These are phyloP conservation scores for Glyptemys insculpta DNA, from an alignment of 2,797 vertebrate genomes.

Conservation along the genomic window DNA sequence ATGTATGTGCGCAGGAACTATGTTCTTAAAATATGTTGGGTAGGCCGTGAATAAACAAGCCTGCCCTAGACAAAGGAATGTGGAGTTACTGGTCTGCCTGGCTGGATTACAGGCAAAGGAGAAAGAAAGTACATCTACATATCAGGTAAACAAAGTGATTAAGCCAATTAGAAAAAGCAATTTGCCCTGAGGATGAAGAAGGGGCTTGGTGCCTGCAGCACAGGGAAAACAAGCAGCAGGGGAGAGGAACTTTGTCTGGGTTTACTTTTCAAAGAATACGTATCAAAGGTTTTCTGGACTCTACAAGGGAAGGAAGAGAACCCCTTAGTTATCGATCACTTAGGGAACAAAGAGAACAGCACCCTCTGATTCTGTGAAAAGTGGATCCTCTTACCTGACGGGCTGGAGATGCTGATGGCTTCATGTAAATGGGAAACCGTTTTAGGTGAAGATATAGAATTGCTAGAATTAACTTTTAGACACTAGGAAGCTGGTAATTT, in stretches of 20 bases:
- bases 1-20: background rate
- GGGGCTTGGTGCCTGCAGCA: background rate
- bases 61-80: background rate
- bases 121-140: background rate
- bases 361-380: background rate
- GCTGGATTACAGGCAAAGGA: background rate
- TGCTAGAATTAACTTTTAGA: background rate
- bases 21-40: background rate
- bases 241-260: background rate
- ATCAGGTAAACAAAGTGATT: background rate
- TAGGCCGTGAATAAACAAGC: background rate
- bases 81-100: background rate
- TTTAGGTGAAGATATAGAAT: background rate
- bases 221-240: background rate
- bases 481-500: background rate
- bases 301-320: background rate
- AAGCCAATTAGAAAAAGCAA: background rate
- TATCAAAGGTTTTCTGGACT: background rate
- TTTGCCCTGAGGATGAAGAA: background rate
- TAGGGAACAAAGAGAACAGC: background rate
- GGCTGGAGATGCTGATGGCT: background rate
- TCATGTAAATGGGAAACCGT: background rate
- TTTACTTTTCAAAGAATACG: background rate
- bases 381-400: background rate
- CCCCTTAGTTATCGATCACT: background rate